Evolutionary conservation across 1,140 invertebrate genomes (phyloP).

Genomic region (Globodera ellingtonae): DNA sequence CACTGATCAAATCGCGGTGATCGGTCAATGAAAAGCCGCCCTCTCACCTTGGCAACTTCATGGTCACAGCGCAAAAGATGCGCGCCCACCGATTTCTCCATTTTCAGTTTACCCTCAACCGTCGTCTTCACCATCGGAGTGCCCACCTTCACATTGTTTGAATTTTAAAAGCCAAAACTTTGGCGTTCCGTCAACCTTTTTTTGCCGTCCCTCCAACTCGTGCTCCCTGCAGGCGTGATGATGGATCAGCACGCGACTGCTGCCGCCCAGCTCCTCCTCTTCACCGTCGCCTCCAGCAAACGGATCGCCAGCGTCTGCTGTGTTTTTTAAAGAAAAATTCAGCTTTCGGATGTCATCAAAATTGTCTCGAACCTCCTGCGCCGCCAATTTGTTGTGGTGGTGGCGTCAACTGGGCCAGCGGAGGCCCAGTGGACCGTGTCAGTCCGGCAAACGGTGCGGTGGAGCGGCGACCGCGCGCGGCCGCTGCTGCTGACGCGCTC

Average conservation of each 20-base stretch:
- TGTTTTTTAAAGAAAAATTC: no score
- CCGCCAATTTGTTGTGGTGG: neutral
- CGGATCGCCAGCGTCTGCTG: neutral
- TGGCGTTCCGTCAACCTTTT: conserved; percentile 40
- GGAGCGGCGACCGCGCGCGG: conserved; percentile 12
- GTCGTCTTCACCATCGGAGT: conserved; percentile 51
- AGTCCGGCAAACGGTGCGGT: conserved; percentile 31
- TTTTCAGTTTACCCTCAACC: conserved; percentile 54
- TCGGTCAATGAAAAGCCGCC: neutral
- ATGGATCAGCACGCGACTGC: conserved; percentile 17
- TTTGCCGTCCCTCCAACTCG: conserved; percentile 14
- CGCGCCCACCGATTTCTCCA: conserved; percentile 52
- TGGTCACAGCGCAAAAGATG: conserved; percentile 43
- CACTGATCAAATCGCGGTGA: neutral
- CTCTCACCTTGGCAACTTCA: conserved; percentile 39
- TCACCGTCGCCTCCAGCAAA: neutral
- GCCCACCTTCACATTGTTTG: conserved; percentile 9
- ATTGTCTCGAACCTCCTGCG: neutral
- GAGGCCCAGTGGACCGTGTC: neutral
- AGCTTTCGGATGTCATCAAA: neutral
- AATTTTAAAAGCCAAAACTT: neutral
- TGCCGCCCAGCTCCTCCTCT: conserved; percentile 8
- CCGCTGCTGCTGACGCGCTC: conserved; percentile 9
- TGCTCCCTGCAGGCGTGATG: conserved; percentile 21
- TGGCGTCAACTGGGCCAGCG: conserved; percentile 12